phyloP scores from a whole-genome alignment of 2,113 vertebrate species.

The Furnarius figulus region DNA sequence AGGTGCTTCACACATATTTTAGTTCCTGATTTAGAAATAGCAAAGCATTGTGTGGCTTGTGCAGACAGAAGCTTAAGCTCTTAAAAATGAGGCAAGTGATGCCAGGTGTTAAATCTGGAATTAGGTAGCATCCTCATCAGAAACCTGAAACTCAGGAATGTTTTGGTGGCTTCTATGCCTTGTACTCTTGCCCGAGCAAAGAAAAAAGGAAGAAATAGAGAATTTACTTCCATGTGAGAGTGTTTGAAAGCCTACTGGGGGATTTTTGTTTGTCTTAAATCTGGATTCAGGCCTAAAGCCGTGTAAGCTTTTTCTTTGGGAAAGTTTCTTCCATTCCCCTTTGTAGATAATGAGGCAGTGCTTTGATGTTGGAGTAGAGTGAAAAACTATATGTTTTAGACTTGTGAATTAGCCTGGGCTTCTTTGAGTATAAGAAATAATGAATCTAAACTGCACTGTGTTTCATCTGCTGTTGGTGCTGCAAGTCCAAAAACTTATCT shows the following conservation, averaged over 20 bases:
- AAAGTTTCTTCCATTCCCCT: neutral
- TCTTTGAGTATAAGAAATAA: neutral
- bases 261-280: neutral
- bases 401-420: neutral
- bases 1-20: neutral
- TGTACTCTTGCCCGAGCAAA: neutral
- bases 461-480: neutral
- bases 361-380: neutral
- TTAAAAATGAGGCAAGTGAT: neutral
- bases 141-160: neutral
- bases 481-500: neutral
- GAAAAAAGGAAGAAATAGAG: neutral
- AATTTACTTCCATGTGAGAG: neutral
- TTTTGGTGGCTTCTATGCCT: neutral
- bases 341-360: neutral
- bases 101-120: neutral
- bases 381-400: neutral
- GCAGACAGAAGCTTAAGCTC: neutral
- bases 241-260: neutral
- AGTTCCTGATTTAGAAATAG: neutral
- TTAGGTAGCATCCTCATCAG: neutral
- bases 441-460: neutral
- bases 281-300: neutral
- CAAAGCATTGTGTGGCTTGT: neutral
- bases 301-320: neutral